These are phyloP conservation scores for Drosophila demipolita DNA, from an alignment of 2,888 invertebrate genomes.

Conservation along the genomic window DNA sequence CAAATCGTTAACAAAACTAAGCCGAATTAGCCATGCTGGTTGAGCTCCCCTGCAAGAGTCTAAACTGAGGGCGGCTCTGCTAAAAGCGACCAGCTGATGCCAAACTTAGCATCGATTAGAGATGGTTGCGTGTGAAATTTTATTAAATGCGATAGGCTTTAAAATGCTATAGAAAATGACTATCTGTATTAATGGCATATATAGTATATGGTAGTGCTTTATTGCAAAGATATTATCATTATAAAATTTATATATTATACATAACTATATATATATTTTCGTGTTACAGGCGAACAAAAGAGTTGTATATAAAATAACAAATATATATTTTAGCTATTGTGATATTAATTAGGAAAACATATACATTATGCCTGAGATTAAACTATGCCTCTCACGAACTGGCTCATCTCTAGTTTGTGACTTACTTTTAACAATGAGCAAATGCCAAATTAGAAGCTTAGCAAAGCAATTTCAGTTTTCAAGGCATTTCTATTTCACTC, in stretches of 20 bases:
- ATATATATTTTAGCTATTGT: no score
- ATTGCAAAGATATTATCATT: background rate
- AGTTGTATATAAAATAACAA: no score
- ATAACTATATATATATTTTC: background rate
- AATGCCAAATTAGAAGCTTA: slow-evolving; percentile 50
- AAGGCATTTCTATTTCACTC: slow-evolving; percentile 36
- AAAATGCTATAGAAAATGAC: background rate
- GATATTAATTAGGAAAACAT: background rate
- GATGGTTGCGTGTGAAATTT: slow-evolving; percentile 2
- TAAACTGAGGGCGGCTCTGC: slow-evolving; percentile 10
- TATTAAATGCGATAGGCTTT: background rate
- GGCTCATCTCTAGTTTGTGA: slow-evolving; percentile 1
- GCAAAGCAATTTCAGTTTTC: slow-evolving; percentile 57
- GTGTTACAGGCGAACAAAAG: background rate
- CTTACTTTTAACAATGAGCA: slow-evolving; percentile 39
- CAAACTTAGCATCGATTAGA: slow-evolving; percentile 1
- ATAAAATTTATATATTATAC: background rate
- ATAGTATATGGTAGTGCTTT: no score
- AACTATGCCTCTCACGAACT: background rate
- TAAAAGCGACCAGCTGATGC: slow-evolving; percentile 48
- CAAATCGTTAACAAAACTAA: slow-evolving; percentile 76
- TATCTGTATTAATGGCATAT: background rate
- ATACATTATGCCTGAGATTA: background rate
- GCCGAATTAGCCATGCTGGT: slow-evolving; percentile 67
- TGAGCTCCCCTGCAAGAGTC: slow-evolving; percentile 12